phyloP scores from a whole-genome alignment of 1,140 invertebrate genomes.

The Tachypleus tridentatus region DNA sequence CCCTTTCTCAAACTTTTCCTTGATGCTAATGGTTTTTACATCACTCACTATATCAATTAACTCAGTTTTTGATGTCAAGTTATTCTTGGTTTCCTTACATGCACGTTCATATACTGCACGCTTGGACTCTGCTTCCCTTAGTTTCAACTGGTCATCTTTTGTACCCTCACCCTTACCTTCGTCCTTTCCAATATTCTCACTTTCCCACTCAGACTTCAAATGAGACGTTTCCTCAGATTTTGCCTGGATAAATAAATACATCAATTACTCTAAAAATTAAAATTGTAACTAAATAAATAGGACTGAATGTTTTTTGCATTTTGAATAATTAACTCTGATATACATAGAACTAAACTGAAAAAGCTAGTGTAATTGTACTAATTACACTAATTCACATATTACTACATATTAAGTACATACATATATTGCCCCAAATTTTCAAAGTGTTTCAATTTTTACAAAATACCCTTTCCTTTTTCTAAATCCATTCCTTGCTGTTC shows the following conservation, averaged over 20 bases:
- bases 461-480: too few species aligned
- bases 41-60: constrained; percentile 36
- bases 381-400: too few species aligned
- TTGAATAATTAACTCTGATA: too few species aligned
- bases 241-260: constrained; percentile 38
- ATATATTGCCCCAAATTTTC: too few species aligned
- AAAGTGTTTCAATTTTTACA: too few species aligned
- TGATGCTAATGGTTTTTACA: constrained; percentile 54
- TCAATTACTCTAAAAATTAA: too few species aligned
- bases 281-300: too few species aligned
- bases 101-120: constrained; percentile 85
- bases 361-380: too few species aligned
- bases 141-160: constrained; percentile 76
- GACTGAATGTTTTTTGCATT: too few species aligned
- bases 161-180: constrained; percentile 49
- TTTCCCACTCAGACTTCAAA: constrained; percentile 39
- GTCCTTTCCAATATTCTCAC: constrained; percentile 27
- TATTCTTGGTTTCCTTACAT: constrained; percentile 51
- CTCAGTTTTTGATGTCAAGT: constrained; percentile 3
- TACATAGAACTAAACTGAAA: too few species aligned
- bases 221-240: constrained; percentile 73
- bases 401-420: too few species aligned
- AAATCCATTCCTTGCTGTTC: too few species aligned
- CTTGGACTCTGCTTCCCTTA: constrained; percentile 39
- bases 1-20: constrained; percentile 71